Percentiles rank a stretch among this genome's conserved stretches.
These are phyloP conservation scores for Agonopterix arenella DNA, from an alignment of 2,888 invertebrate species.

Conservation along the genomic window DNA sequence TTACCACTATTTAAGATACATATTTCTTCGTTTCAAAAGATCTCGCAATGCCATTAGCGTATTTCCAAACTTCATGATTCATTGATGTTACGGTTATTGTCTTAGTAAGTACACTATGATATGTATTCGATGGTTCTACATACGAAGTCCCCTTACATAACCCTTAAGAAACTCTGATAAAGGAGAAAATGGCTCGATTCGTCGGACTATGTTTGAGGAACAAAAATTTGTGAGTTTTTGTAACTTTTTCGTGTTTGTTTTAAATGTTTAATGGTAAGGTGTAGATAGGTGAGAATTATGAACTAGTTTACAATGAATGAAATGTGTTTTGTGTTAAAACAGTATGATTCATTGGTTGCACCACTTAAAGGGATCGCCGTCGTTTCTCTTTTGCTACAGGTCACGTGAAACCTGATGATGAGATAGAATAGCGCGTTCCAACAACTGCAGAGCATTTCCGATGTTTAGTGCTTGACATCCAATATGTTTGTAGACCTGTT, in stretches of 20 bases:
- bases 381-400: neutral
- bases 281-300: conserved; percentile 47
- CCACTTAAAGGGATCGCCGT: too few species aligned
- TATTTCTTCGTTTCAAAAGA: conserved; percentile 44
- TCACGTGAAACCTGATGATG: too few species aligned
- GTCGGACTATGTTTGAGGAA: too few species aligned
- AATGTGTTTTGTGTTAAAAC: conserved; percentile 8
- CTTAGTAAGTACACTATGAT: conserved; percentile 16
- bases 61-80: conserved; percentile 52
- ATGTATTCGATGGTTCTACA: too few species aligned
- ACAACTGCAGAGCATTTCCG: too few species aligned
- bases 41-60: conserved; percentile 39
- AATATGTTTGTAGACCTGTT: too few species aligned
- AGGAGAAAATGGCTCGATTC: too few species aligned
- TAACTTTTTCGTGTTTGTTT: conserved; percentile 22
- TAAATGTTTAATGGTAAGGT: conserved; percentile 42
- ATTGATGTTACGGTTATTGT: conserved; percentile 48
- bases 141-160: too few species aligned
- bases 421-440: too few species aligned
- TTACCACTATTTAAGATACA: conserved; percentile 42
- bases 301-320: conserved; percentile 27
- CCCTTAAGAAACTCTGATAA: too few species aligned
- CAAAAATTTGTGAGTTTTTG: conserved; percentile 18
- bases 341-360: conserved; percentile 3
- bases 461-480: too few species aligned